These are phyloP conservation scores for Subanguina moxae DNA, from an alignment of 1,140 invertebrate species.

Conservation along the genomic window DNA sequence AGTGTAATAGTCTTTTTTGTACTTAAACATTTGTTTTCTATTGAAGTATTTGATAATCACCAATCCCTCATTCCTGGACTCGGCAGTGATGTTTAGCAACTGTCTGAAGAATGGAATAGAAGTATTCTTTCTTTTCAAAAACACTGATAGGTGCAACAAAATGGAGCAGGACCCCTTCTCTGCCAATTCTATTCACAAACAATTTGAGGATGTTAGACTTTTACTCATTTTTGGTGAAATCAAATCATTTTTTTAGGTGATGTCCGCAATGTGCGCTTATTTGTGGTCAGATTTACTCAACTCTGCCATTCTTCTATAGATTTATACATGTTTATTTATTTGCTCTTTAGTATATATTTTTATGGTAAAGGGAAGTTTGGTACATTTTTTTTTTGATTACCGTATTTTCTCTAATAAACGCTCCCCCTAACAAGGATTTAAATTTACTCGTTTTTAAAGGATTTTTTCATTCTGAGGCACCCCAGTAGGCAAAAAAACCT, in stretches of 20 bases:
- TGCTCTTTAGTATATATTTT: no score
- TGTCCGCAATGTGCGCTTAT: conserved; percentile 33
- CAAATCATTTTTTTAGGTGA: conserved; percentile 18
- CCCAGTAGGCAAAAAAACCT: no score
- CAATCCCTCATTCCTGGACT: conserved; percentile 42
- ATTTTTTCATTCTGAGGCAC: no score
- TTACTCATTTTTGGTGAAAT: background rate
- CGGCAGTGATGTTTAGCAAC: conserved; percentile 30
- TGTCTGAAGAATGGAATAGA: conserved; percentile 14
- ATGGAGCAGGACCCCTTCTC: conserved; percentile 25
- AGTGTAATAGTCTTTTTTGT: background rate
- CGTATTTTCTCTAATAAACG: no score
- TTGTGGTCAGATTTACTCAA: conserved; percentile 30
- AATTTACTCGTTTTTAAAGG: no score
- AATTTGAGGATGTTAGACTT: conserved; percentile 37
- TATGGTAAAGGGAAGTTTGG: no score
- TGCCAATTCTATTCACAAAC: conserved; percentile 26
- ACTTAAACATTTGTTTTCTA: background rate
- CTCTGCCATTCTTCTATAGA: conserved; percentile 23
- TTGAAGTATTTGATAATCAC: conserved; percentile 38
- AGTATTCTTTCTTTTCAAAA: conserved; percentile 42
- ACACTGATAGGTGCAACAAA: conserved; percentile 11
- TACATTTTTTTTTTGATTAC: no score
- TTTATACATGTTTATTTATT: no score
- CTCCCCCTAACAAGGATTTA: no score